Evolutionary conservation across 2,888 invertebrate species (phyloP), one percentile per base, ranked within the genome.

Genomic region (Bibio marci): DNA sequence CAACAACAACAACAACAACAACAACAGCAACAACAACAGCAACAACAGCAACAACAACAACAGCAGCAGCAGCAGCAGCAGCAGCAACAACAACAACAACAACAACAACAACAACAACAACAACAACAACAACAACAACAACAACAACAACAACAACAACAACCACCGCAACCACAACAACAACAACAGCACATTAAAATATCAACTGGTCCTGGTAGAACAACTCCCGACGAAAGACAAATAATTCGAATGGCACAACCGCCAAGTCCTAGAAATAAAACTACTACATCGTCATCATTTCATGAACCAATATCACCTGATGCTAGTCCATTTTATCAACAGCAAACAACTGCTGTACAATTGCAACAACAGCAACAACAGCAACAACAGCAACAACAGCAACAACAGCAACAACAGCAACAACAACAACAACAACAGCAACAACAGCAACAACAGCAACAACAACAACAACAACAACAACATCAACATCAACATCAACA

Each of bases 191-290:
- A 42, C 38, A 47, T 39, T 45, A 38, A 47, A 48, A 49, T 30
- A 49, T 34, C 48, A 47, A 27, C 47, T n/a, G n/a, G n/a, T n/a
- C 44, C 47, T 42, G 44, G 17, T 27, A 31, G 67, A 15, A 58
- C 63, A 10, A 60, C 67, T 5, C 70, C 72, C 3, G 80, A 79
- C 48, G 80, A 81, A 51, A 63, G 80, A 25, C 76, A 78, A 51
- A 78, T 80, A 39, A 79, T 80, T 35, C 66, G 78, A 37, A 75
- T 78, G 49, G 73, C 75, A 18, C 73, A 75, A 49, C 70, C 73
- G 11, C 59, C 63, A 18, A 65, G 65, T 42, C 65, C 65, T 2
- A 60, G 65, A 17, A 58, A 58, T 48, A 71, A 73, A 40, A 70
- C 71, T 6, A 4, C 22, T 6, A 22, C 22, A 22, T 8, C 22